Conservation (phyloP, 2,888 invertebrate genomes). For the Apamea epomidion region DNA sequence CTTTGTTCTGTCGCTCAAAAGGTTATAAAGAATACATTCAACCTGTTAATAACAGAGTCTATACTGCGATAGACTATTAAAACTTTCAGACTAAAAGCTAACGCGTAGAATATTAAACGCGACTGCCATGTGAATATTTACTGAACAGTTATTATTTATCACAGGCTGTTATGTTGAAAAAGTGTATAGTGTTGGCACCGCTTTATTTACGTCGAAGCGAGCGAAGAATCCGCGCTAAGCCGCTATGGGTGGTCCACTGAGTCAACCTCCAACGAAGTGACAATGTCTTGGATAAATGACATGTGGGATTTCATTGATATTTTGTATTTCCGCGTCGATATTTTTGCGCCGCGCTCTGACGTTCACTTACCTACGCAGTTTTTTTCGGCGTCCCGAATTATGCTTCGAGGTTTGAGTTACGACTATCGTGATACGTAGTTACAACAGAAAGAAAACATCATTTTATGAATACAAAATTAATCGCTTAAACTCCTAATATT, state of each 20-base stretch:
- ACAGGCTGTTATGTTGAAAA: conserved; percentile 63
- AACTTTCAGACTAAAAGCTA: conserved; percentile 57
- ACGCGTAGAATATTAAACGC: conserved; percentile 60
- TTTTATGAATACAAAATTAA: conserved; percentile 46
- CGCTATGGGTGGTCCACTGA: conserved; percentile 48
- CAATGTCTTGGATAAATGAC: conserved; percentile 52
- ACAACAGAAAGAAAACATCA: neutral
- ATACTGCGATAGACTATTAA: conserved; percentile 54
- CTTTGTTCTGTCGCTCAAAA: conserved; percentile 24
- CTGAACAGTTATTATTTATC: conserved; percentile 63
- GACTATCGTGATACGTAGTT: neutral
- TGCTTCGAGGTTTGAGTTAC: neutral
- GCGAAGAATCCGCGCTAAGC: conserved; percentile 59
- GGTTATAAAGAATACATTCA: conserved; percentile 13
- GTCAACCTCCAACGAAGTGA: conserved; percentile 57
- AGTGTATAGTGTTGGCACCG: conserved; percentile 65
- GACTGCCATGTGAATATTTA: conserved; percentile 63
- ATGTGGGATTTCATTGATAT: conserved; percentile 37
- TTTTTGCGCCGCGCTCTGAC: neutral
- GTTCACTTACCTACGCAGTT: neutral
- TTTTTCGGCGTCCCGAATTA: neutral
- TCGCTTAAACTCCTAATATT: conserved; percentile 36
- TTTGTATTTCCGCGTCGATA: conserved; percentile 40
- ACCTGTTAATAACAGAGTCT: conserved; percentile 45
- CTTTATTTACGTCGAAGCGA: conserved; percentile 61